Base-by-base conservation (phyloP, 2,888 invertebrate species). In the Entomobrya multifasciata region DNA sequence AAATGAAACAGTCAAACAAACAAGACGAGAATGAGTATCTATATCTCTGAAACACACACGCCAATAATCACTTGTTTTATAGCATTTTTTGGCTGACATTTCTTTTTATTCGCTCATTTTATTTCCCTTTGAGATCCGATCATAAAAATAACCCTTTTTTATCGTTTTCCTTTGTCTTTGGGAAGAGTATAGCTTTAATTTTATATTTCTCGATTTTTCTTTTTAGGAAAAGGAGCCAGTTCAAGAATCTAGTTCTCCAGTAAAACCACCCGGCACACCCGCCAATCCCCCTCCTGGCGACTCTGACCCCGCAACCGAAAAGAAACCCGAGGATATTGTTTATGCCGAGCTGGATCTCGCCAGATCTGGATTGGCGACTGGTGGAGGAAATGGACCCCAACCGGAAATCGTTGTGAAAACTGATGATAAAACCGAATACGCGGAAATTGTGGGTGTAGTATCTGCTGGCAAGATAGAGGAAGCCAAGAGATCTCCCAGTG, bases 311-410 rank as follows among this genome's bases (percentile, higher is more conserved):
- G 13, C 22, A 20, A 22, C 44, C 11, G 90, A 90, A 17, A 91
- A 91, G 76, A 91, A 91, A 47, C 87, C 88, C 2, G 91, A 90
- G 3, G 90, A 90, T 52, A 89, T 91, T 86, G 91, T 91, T 3
- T 91, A 91, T 67, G 90, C 90, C 11, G 91, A 91, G 67, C 77
- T 90, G 67, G 91, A 90, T 78, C 74, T 90, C 22, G 88, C 89
- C 11, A 77, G 87, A n/a, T 89, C 86, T 30, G 88, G 81, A 1
- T 67, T 55, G 11, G 81, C n/a, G n/a, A n/a, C 57, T 27, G 76
- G 72, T 44, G 89, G 88, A 15, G 83, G 83, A 36, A 83, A 76
- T 52, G 83, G 83, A 30, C 77, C 77, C 2, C 87, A 83, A 55
- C 85, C 87, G 22, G 88, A 89, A 17, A 81, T 86, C 17, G 88